Conservation (phyloP, 2,113 vertebrate species). For the human (Homo sapiens) region GRCh38 chr2:63944001-63944500, state of each 20-base stretch:
- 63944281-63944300: not conserved
- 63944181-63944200: not conserved
- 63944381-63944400: not conserved
- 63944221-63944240: not conserved
- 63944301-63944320: not conserved
- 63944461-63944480: slow-evolving; percentile 7
- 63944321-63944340: not conserved
- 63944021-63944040: not conserved
- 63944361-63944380: not conserved
- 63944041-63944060: slow-evolving; percentile 50
- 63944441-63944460: not conserved
- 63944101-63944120: slow-evolving; percentile 35
- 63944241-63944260: not conserved
- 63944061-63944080: slow-evolving; percentile 29
- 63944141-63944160: slow-evolving; percentile 32
- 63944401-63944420: not conserved
- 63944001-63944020: too few species aligned
- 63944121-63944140: slow-evolving; percentile 32
- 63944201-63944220: not conserved
- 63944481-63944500: not conserved
- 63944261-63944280: not conserved
- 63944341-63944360: not conserved
- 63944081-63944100: slow-evolving; percentile 51
- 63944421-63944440: slow-evolving; percentile 39
- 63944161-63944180: not conserved